Percentiles rank a stretch among this genome's conserved stretches.
These are phyloP conservation scores for Triplophysa dalaica DNA, from an alignment of 2,113 vertebrate species.

Conservation along the genomic window DNA sequence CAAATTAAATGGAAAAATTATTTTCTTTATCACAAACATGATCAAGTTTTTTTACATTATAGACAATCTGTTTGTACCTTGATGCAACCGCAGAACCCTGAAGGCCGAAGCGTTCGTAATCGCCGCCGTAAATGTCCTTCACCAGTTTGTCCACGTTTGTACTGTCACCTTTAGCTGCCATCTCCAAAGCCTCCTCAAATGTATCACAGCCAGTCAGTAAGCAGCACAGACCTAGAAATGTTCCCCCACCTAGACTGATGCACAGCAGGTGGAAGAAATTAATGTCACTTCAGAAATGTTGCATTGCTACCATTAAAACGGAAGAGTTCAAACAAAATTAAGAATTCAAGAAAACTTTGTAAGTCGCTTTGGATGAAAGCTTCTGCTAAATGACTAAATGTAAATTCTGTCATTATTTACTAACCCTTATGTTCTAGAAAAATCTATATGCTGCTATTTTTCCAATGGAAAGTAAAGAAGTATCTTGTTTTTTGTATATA, in stretches of 20 bases:
- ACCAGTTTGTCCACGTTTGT: constrained; percentile 90
- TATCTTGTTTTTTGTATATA: too few relatives aligned
- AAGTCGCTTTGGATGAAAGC: too few relatives aligned
- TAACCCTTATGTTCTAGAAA: neutral
- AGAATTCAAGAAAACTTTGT: too few relatives aligned
- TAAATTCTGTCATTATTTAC: too few relatives aligned
- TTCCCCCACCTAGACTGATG: constrained; percentile 84
- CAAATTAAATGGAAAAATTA: neutral
- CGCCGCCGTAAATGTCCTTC: constrained; percentile 87
- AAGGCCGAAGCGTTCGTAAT: constrained; percentile 85
- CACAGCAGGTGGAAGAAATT: neutral
- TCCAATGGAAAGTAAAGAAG: too few relatives aligned
- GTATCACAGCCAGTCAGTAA: constrained; percentile 88
- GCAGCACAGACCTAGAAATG: constrained; percentile 87
- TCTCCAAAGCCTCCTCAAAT: constrained; percentile 87
- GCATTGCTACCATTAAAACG: neutral
- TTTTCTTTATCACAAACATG: neutral
- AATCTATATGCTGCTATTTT: neutral
- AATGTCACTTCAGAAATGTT: neutral
- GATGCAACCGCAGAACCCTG: constrained; percentile 86
- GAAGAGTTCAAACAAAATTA: too few relatives aligned
- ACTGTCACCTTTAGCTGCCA: constrained; percentile 87
- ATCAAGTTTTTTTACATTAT: neutral
- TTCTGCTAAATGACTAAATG: too few relatives aligned
- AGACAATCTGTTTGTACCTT: constrained; percentile 67